Conservation (phyloP, 2,888 invertebrate genomes). For the Pandemis cinnamomeana region DNA sequence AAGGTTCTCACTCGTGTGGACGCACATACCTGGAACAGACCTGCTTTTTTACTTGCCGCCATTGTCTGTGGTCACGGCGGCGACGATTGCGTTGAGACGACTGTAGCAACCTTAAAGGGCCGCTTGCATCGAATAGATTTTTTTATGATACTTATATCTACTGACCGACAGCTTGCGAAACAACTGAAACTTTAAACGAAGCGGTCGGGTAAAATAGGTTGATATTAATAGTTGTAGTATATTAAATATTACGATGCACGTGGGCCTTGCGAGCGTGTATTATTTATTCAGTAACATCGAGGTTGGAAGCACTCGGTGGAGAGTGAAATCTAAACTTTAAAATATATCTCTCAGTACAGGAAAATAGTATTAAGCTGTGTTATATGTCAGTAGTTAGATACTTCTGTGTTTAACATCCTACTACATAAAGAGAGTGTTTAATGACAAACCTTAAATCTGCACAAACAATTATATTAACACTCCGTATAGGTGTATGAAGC, state of each 20-base stretch:
- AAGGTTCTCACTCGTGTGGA: slow-evolving; percentile 30
- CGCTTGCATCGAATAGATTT: slow-evolving; percentile 40
- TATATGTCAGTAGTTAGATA: slow-evolving; percentile 76
- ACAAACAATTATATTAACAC: slow-evolving; percentile 40
- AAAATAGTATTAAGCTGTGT: slow-evolving; percentile 77
- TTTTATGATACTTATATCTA: slow-evolving; percentile 35
- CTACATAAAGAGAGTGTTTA: slow-evolving; percentile 35
- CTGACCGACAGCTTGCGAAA: slow-evolving; percentile 36
- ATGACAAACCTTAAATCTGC: slow-evolving; percentile 37
- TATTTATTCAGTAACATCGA: slow-evolving; percentile 30
- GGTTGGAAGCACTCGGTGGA: slow-evolving; percentile 17
- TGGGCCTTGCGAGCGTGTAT: slow-evolving; percentile 27
- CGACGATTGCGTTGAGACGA: slow-evolving; percentile 30
- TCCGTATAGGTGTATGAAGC: slow-evolving; percentile 24
- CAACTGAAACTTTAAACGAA: slow-evolving; percentile 26
- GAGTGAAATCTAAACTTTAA: slow-evolving; percentile 66
- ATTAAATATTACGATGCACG: slow-evolving; percentile 38
- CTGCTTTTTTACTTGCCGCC: slow-evolving; percentile 30
- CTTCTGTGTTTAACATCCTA: slow-evolving; percentile 64
- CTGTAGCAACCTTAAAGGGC: slow-evolving; percentile 32
- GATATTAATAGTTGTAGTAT: slow-evolving; percentile 37
- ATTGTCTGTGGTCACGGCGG: slow-evolving; percentile 1
- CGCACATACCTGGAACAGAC: slow-evolving; percentile 26
- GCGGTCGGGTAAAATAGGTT: slow-evolving; percentile 6
- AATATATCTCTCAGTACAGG: slow-evolving; percentile 84